phyloP scores from a whole-genome alignment of 2,888 invertebrate genomes.

The Orthosia cruda region DNA sequence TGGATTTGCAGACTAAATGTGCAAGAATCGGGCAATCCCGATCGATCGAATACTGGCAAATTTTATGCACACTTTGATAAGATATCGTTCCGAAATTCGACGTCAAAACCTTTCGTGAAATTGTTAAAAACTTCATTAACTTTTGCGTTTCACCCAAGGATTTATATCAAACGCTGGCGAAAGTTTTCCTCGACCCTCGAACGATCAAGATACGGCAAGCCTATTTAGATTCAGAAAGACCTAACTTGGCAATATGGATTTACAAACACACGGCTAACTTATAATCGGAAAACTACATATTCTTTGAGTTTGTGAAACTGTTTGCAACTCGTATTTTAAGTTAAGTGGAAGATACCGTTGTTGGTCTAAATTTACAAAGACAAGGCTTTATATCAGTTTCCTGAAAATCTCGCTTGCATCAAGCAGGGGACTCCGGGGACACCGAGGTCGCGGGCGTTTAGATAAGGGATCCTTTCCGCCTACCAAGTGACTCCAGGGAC shows the following conservation, averaged over 20 bases:
- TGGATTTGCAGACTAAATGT: background rate
- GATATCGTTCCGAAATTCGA: constrained; percentile 12
- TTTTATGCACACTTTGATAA: constrained; percentile 28
- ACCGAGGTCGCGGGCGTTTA: too few species aligned
- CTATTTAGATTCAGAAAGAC: constrained; percentile 5
- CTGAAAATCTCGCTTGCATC: too few species aligned
- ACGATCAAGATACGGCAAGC: constrained; percentile 15
- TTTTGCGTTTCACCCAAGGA: constrained; percentile 7
- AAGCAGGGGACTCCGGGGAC: too few species aligned
- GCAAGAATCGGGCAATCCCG: background rate
- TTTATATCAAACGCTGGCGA: background rate
- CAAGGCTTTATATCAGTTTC: too few species aligned
- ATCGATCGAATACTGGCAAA: background rate
- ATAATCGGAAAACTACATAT: background rate
- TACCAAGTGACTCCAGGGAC: too few species aligned
- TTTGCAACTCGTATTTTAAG: background rate
- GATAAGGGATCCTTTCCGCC: too few species aligned
- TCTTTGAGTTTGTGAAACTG: background rate
- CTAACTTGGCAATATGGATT: background rate
- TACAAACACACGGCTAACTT: background rate
- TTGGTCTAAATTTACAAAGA: background rate
- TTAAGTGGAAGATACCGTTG: constrained; percentile 10
- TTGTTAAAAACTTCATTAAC: background rate
- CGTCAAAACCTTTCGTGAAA: background rate
- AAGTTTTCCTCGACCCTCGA: background rate